phyloP scores from a whole-genome alignment of 2,113 vertebrate genomes.

The Hippoglossus stenolepis region DNA sequence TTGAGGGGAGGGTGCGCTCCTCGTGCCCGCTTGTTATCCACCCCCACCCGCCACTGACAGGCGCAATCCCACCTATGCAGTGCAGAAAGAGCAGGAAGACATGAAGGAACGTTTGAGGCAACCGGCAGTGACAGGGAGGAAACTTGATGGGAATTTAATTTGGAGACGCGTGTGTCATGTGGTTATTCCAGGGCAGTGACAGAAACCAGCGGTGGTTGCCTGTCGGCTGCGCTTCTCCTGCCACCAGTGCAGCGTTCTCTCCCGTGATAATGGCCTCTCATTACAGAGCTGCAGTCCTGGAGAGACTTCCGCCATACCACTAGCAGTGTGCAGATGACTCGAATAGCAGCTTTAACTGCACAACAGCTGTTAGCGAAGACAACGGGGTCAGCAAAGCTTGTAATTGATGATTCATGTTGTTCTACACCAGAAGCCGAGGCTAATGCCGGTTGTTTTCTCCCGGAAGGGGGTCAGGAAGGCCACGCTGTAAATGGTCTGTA shows the following conservation, averaged over 20 bases:
- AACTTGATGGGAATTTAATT: slow-evolving; percentile 57
- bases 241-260: slow-evolving; percentile 52
- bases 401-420: too few relatives aligned
- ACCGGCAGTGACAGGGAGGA: slow-evolving; percentile 16
- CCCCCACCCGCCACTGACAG: slow-evolving; percentile 30
- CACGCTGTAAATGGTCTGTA: too few relatives aligned
- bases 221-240: slow-evolving; percentile 51
- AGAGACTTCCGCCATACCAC: slow-evolving; percentile 19
- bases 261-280: slow-evolving; percentile 68
- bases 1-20: slow-evolving; percentile 19
- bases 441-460: too few relatives aligned
- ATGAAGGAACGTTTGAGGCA: slow-evolving; percentile 51
- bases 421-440: too few relatives aligned
- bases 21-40: slow-evolving; percentile 55
- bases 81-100: slow-evolving; percentile 5
- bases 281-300: slow-evolving; percentile 56
- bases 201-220: slow-evolving; percentile 26
- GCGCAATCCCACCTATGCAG: slow-evolving; percentile 37
- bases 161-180: slow-evolving; percentile 38
- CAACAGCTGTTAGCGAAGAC: slow-evolving; percentile 10
- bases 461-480: too few relatives aligned
- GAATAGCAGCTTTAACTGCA: slow-evolving; percentile 38
- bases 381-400: neutral
- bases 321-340: neutral
- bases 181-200: slow-evolving; percentile 54